Conservation (phyloP, 2,113 vertebrate genomes). For the Ellobius talpinus region DNA sequence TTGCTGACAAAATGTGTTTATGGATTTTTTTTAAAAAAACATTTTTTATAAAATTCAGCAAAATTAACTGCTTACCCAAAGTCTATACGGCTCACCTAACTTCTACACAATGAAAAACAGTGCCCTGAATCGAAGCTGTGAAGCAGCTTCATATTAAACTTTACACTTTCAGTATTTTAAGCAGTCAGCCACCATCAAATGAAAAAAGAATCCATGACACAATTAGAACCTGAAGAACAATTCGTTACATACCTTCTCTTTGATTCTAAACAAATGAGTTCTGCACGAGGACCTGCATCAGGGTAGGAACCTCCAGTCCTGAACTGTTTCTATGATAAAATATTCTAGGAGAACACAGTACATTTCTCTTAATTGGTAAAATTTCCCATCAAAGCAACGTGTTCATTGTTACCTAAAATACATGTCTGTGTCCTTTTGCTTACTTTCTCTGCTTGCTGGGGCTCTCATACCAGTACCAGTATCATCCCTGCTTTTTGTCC, state of each 20-base stretch:
- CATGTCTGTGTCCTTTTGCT: accelerated
- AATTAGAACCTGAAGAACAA: neutral
- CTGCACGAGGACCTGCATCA: constrained; percentile 5
- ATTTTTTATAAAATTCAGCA: neutral
- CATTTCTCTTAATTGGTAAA: constrained; percentile 59
- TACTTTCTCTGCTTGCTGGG: constrained; percentile 45
- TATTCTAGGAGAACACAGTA: neutral
- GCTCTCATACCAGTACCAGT: neutral
- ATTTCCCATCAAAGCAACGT: neutral
- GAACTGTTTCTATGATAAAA: constrained; percentile 21
- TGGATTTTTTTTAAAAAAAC: neutral
- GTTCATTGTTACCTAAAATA: neutral
- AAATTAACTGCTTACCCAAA: neutral
- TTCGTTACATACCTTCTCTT: neutral
- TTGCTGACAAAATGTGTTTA: constrained; percentile 43
- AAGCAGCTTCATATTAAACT: neutral
- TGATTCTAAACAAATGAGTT: constrained; percentile 37
- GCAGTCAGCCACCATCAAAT: neutral
- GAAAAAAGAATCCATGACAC: neutral
- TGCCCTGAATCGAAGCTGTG: neutral
- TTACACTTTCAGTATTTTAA: too few relatives aligned
- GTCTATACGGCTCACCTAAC: neutral
- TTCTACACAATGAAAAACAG: neutral
- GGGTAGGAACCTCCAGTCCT: neutral
- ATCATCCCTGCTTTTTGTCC: constrained; percentile 12